Base-by-base conservation (phyloP, 2,113 vertebrate genomes). In the Forbesichthys papilliferus region DNA sequence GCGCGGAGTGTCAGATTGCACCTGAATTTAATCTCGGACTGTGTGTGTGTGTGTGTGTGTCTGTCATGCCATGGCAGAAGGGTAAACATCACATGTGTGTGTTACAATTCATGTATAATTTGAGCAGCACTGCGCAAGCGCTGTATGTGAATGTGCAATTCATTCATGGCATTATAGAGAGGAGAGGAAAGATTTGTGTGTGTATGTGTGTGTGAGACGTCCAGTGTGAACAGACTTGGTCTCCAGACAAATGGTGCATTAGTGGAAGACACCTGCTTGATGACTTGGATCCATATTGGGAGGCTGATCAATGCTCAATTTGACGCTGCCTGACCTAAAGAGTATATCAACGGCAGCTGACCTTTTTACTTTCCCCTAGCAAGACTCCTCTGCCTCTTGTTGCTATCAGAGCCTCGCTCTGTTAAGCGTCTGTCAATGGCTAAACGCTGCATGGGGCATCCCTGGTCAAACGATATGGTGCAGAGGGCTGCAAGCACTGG, bases 291-390 rank as follows among this genome's bases (percentile, higher is more conserved):
- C 82, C 64, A 71, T 90, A 69, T 36, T 71, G 48, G 69, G 11
- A 48, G 71, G 79, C 64, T 90, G 89, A 91, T 93, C 89, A 85
- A 86, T 90, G 80, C 73, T 81, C 54, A n/a, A 51, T 82, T 82
- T 89, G 78, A 88, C 87, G 77, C 71, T 58, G 18, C 68, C 67
- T 73, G 81, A 90, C 65, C 80, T 74, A n/a, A 85, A 61, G 88
- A 88, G 68, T 90, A 88, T 65, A 86, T 92, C 89, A 87, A 51
- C 88, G 74, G 81, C 10, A 46, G 16, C 60, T 86, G 81, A 89
- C 53, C 63, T 91, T 88, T 89, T 66, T 48, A 71, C 1, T 0
- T 71, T 74, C 55, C 14, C 73, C 80, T 59, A 34, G 61, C 57
- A 78, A 9, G 65, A 64, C 63, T 66, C 48, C 62, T 77, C 16